A percentile compares a stretch with the other conserved stretches of the same genome.
phyloP scores from a whole-genome alignment of 2,113 vertebrate species.

The Hippocampus zosterae region DNA sequence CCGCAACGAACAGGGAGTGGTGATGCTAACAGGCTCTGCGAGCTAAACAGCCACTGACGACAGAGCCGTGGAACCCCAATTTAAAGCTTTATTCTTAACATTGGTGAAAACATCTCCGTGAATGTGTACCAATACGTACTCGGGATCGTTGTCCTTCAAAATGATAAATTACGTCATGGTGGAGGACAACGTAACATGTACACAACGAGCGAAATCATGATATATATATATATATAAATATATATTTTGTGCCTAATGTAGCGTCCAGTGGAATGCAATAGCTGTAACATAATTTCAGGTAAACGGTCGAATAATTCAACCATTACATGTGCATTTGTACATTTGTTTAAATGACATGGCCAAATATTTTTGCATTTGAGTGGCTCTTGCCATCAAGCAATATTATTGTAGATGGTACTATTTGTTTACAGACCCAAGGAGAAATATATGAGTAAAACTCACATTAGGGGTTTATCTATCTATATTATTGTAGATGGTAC shows the following conservation, averaged over 20 bases:
- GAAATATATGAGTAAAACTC: no score
- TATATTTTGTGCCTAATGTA: neutral
- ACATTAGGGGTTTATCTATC: no score
- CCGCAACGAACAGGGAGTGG: conserved; percentile 50
- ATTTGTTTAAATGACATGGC: neutral
- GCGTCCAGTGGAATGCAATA: neutral
- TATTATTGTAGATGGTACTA: no score
- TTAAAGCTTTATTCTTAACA: neutral
- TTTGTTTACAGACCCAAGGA: no score
- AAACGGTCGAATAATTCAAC: neutral
- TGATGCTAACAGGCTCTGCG: conserved; percentile 56
- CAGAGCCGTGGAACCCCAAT: neutral
- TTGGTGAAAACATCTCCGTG: neutral
- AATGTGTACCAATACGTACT: neutral
- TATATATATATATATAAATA: no score
- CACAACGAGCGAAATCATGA: neutral
- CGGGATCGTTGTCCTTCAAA: neutral
- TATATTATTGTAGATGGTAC: neutral
- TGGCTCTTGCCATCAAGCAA: neutral
- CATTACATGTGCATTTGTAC: conserved; percentile 1
- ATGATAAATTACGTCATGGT: neutral
- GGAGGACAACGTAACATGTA: neutral
- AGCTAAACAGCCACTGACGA: conserved; percentile 16
- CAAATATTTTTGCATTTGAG: neutral
- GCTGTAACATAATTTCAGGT: neutral